Percentiles rank a stretch among this genome's conserved stretches.
Conservation (phyloP, 2,113 vertebrate genomes). For the Brevimyrus niger region DNA sequence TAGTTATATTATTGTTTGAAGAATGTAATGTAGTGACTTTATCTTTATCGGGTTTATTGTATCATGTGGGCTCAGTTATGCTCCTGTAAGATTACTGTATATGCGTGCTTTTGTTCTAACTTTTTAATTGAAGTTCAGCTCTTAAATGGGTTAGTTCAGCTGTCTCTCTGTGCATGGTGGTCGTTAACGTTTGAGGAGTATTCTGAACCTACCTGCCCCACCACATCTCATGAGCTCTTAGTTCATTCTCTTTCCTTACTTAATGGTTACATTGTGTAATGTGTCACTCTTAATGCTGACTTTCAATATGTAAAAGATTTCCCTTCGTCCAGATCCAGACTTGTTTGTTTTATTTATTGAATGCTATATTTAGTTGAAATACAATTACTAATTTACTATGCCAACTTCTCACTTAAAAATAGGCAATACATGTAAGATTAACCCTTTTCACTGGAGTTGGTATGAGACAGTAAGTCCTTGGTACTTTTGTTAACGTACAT, state of each 20-base stretch:
- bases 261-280: not conserved
- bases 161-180: not conserved
- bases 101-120: not conserved
- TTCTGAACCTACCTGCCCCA: not conserved
- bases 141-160: not conserved
- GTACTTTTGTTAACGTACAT: not conserved
- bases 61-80: not conserved
- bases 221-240: not conserved
- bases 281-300: not conserved
- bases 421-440: not conserved
- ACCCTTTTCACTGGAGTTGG: not conserved
- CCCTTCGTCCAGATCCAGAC: not conserved
- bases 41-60: not conserved
- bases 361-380: not conserved
- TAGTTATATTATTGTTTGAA: not conserved
- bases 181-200: not conserved
- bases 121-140: not conserved
- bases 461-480: not conserved
- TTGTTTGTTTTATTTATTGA: not conserved
- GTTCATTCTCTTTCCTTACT: not conserved
- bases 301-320: not conserved
- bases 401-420: not conserved
- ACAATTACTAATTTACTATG: not conserved
- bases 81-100: not conserved
- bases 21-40: not conserved